Evolutionary conservation across 2,888 invertebrate genomes (phyloP).

Genomic region (Nebria brevicollis): DNA sequence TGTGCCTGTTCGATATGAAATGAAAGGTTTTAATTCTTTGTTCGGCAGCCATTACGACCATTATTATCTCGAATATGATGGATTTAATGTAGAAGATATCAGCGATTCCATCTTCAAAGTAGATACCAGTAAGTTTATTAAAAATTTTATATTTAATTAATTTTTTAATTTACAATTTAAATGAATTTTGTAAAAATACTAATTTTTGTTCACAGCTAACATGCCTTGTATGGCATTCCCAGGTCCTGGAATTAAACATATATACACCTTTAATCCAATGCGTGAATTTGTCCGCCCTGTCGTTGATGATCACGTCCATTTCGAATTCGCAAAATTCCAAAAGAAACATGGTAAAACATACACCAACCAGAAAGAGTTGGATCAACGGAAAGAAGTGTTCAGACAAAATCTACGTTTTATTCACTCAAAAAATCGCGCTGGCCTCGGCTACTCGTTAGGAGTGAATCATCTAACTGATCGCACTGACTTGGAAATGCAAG

Average conservation of each 20-base stretch:
- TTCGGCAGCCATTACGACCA: slow-evolving; percentile 97
- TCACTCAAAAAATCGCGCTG: slow-evolving; percentile 82
- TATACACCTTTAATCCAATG: slow-evolving; percentile 93
- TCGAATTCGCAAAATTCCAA: slow-evolving; percentile 81
- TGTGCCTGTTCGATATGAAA: slow-evolving; percentile 86
- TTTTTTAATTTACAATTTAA: too few species aligned
- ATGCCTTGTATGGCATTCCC: slow-evolving; percentile 82
- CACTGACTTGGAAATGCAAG: slow-evolving; percentile 78
- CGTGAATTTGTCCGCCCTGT: slow-evolving; percentile 84
- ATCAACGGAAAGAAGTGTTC: slow-evolving; percentile 79
- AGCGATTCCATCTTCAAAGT: slow-evolving; percentile 76
- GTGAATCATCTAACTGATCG: slow-evolving; percentile 92
- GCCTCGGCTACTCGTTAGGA: slow-evolving; percentile 75
- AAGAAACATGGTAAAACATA: slow-evolving; percentile 78
- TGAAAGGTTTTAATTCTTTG: slow-evolving; percentile 91
- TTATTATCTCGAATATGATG: slow-evolving; percentile 85
- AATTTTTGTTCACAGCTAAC: slow-evolving; percentile 60
- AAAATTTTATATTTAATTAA: too few species aligned
- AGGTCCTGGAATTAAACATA: slow-evolving; percentile 81
- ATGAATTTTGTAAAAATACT: too few species aligned
- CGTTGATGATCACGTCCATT: slow-evolving; percentile 75
- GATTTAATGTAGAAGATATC: slow-evolving; percentile 73
- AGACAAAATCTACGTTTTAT: slow-evolving; percentile 88
- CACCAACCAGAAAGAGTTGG: slow-evolving; percentile 71
- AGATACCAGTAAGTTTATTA: slow-evolving; percentile 66